phyloP scores from a whole-genome alignment of 2,113 vertebrate species.

The Dromas ardeola region DNA sequence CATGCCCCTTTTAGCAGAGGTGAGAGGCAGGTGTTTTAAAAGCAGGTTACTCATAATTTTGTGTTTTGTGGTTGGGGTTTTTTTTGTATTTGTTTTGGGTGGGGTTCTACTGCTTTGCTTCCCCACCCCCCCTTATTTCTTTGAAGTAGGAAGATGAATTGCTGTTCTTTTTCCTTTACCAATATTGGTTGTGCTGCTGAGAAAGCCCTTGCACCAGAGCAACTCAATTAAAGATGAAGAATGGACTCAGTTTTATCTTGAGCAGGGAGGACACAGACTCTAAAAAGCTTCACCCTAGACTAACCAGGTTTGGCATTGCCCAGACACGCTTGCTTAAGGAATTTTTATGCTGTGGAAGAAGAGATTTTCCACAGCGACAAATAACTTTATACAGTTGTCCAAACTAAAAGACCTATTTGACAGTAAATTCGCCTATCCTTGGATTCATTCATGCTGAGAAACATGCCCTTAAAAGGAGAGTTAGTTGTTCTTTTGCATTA shows the following conservation, averaged over 20 bases:
- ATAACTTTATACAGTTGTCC: not conserved
- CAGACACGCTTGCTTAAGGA: not conserved
- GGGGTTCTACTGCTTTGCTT: not conserved
- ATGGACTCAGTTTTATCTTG: not conserved
- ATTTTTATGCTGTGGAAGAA: slow-evolving; percentile 2
- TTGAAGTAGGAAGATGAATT: not conserved
- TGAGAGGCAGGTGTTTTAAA: not conserved
- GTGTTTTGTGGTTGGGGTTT: not conserved
- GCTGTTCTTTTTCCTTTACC: not conserved
- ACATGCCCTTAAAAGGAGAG: not conserved
- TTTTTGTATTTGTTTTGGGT: not conserved
- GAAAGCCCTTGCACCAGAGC: not conserved
- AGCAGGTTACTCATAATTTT: not conserved
- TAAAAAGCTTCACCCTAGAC: not conserved
- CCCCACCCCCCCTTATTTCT: not conserved
- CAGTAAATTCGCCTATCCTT: not conserved
- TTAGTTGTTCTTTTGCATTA: slow-evolving; percentile 13
- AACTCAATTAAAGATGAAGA: not conserved
- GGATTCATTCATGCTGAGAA: not conserved
- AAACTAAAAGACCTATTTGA: not conserved
- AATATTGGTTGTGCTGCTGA: not conserved
- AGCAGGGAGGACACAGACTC: not conserved
- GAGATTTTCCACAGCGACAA: not conserved
- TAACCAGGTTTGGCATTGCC: not conserved
- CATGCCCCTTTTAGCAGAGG: not conserved